These are phyloP conservation scores for Stigmatopora argus DNA, from an alignment of 2,113 vertebrate species.

Conservation along the genomic window DNA sequence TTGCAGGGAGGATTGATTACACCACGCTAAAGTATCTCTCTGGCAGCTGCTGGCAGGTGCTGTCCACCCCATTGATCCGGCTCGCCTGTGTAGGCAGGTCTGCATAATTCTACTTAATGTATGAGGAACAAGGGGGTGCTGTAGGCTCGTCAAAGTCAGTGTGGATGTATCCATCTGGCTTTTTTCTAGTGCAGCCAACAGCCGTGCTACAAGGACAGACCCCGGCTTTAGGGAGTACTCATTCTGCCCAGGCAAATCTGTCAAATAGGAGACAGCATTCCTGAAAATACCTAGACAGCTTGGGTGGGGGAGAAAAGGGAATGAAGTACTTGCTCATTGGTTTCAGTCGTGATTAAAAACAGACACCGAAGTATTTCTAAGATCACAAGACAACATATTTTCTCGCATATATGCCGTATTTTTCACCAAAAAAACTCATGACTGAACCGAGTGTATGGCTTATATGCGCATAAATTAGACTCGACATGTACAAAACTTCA, in stretches of 20 bases:
- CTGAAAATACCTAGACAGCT: slow-evolving; percentile 29
- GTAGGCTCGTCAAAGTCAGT: slow-evolving; percentile 44
- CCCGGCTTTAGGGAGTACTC: slow-evolving; percentile 44
- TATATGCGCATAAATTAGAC: no score
- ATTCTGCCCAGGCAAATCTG: slow-evolving; percentile 48
- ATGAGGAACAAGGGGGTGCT: slow-evolving; percentile 46
- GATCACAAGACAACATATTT: background rate
- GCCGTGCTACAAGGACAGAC: slow-evolving; percentile 39
- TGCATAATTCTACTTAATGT: slow-evolving; percentile 71
- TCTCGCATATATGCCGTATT: no score
- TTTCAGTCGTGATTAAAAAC: background rate
- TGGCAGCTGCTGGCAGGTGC: slow-evolving; percentile 59
- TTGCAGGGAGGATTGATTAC: slow-evolving; percentile 51
- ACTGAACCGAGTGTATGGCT: no score
- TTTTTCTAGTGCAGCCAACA: slow-evolving; percentile 54
- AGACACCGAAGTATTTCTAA: background rate
- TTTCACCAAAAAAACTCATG: no score
- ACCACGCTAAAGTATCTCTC: slow-evolving; percentile 47
- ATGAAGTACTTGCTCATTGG: background rate
- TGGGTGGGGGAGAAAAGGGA: slow-evolving; percentile 13
- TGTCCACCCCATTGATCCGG: slow-evolving; percentile 58
- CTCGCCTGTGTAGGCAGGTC: slow-evolving; percentile 48
- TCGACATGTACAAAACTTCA: no score
- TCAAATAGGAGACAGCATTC: slow-evolving; percentile 46
- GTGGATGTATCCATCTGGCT: slow-evolving; percentile 44